Evolutionary conservation across 2,797 vertebrate genomes (phyloP).

Genomic region (Nannoperca australis): DNA sequence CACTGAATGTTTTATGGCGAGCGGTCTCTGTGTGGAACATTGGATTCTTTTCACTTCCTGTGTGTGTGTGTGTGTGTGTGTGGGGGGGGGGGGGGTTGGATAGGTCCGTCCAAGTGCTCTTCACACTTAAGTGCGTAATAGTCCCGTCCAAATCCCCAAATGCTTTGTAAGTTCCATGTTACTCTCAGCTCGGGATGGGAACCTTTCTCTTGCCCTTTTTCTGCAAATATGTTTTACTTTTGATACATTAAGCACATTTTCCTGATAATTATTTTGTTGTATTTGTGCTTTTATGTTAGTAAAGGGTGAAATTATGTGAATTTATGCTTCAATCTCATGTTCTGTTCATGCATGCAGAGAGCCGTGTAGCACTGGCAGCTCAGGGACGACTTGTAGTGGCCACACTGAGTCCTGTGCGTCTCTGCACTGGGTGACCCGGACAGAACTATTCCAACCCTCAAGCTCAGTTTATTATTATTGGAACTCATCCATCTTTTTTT

Average conservation of each 20-base stretch:
- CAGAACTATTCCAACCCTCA: slow-evolving; percentile 44
- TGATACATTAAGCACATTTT: not conserved
- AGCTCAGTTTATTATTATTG: no score
- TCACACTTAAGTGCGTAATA: slow-evolving; percentile 29
- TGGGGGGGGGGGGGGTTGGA: not conserved
- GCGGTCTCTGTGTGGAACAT: slow-evolving; percentile 26
- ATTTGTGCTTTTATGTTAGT: not conserved
- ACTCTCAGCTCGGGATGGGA: not conserved
- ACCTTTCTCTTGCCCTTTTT: not conserved
- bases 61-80: slow-evolving; percentile 21
- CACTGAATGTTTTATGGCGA: slow-evolving; percentile 59
- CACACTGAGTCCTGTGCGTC: slow-evolving; percentile 8
- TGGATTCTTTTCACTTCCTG: slow-evolving; percentile 17
- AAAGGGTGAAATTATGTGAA: no score
- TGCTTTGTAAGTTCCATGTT: slow-evolving; percentile 1
- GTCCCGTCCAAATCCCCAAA: slow-evolving; percentile 7
- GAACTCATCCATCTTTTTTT: no score
- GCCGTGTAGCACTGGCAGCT: slow-evolving; percentile 6
- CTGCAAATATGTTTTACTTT: not conserved
- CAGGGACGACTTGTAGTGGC: slow-evolving; percentile 29
- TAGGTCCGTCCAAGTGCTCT: slow-evolving; percentile 23
- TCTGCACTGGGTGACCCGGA: slow-evolving; percentile 56
- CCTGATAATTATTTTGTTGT: not conserved
- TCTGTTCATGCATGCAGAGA: not conserved
- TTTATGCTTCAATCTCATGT: no score